These are phyloP conservation scores for Ptyas mucosa DNA, from an alignment of 2,113 vertebrate species.

Conservation along the genomic window DNA sequence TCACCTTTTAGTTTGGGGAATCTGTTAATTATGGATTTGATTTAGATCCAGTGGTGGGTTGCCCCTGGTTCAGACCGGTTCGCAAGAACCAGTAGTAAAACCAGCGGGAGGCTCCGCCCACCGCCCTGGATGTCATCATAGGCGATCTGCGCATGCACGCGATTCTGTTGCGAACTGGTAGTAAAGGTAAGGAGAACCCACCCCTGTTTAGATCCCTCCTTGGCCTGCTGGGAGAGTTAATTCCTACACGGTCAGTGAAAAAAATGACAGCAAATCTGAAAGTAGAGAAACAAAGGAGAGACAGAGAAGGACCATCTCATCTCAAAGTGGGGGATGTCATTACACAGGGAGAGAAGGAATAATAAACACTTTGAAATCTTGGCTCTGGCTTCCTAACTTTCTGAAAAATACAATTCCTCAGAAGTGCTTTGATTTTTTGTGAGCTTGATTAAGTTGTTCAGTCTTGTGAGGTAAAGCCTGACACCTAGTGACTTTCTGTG, in stretches of 20 bases:
- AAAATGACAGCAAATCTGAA: background rate
- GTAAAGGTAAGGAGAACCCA: too few species aligned
- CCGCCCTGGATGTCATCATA: too few species aligned
- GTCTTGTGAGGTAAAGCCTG: background rate
- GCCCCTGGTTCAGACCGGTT: too few species aligned
- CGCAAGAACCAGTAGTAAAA: too few species aligned
- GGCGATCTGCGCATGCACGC: too few species aligned
- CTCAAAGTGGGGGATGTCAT: background rate
- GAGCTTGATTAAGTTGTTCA: background rate
- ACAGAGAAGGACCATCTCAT: background rate
- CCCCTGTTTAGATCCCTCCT: background rate
- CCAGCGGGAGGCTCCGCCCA: too few species aligned
- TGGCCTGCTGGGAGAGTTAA: background rate
- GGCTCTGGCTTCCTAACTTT: background rate
- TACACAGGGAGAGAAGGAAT: background rate
- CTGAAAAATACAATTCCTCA: background rate
- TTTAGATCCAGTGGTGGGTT: background rate
- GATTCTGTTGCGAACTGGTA: too few species aligned
- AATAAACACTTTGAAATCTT: background rate
- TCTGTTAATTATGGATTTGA: background rate
- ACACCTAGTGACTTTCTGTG: background rate
- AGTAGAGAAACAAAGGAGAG: background rate
- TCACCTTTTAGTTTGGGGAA: background rate
- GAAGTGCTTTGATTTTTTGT: background rate
- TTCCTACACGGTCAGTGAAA: background rate